These are phyloP conservation scores for Leistus spinibarbis DNA, from an alignment of 2,888 invertebrate species.

Conservation along the genomic window DNA sequence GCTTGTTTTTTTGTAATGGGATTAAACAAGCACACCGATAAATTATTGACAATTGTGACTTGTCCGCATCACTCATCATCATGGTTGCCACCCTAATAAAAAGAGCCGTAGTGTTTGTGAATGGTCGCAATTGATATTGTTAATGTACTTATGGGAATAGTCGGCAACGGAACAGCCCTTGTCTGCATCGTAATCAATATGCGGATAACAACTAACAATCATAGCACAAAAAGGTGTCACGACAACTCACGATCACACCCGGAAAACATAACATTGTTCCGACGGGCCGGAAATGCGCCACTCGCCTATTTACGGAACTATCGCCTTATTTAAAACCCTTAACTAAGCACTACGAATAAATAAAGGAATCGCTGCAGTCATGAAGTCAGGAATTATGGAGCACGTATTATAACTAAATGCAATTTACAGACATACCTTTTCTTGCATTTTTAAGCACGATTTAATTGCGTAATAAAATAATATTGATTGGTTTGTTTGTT, in stretches of 20 bases:
- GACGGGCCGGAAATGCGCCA: not conserved
- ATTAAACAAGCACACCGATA: no score
- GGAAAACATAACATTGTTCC: conserved; percentile 8
- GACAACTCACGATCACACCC: conserved; percentile 24
- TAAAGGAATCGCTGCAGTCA: no score
- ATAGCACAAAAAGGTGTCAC: conserved; percentile 32
- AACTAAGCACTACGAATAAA: not conserved
- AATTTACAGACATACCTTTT: no score
- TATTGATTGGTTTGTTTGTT: no score
- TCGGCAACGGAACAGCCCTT: not conserved
- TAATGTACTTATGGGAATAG: not conserved
- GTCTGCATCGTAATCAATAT: conserved; percentile 37
- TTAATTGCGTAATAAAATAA: no score
- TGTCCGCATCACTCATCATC: not conserved
- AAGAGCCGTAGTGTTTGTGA: not conserved
- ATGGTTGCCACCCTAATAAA: not conserved
- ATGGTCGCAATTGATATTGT: not conserved
- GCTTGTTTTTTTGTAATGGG: no score
- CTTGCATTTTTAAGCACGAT: no score
- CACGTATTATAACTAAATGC: no score
- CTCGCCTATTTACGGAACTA: not conserved
- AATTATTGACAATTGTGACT: no score
- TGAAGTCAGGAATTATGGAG: no score
- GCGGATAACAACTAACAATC: conserved; percentile 19
- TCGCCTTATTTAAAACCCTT: not conserved